Evolutionary conservation across 1,140 invertebrate genomes (phyloP).

Genomic region (Drosophila sucinea): DNA sequence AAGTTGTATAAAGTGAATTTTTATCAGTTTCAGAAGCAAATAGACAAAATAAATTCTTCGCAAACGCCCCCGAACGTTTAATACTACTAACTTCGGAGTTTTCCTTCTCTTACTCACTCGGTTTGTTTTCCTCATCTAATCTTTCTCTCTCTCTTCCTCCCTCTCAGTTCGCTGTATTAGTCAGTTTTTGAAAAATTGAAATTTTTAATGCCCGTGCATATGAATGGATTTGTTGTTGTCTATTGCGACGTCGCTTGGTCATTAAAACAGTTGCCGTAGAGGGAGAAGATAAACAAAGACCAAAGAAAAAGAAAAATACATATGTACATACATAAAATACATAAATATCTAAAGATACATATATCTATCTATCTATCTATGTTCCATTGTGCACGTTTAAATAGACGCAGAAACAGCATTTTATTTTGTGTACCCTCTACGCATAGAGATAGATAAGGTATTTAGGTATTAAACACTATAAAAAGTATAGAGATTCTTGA

Average conservation of each 20-base stretch:
- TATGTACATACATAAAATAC: constrained; percentile 23
- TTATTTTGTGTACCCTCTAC: neutral
- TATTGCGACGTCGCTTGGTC: constrained; percentile 38
- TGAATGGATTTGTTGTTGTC: constrained; percentile 62
- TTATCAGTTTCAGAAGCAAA: constrained; percentile 73
- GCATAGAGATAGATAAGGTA: neutral
- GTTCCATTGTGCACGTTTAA: neutral
- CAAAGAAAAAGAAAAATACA: constrained; percentile 41
- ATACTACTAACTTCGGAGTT: constrained; percentile 18
- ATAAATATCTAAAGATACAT: constrained; percentile 9
- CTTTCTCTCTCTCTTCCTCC: neutral
- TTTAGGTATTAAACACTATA: neutral
- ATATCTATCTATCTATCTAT: neutral
- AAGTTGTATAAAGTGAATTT: constrained; percentile 75
- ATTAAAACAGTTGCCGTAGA: constrained; percentile 54
- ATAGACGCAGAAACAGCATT: neutral
- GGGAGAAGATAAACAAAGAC: constrained; percentile 46
- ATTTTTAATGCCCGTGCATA: constrained; percentile 62
- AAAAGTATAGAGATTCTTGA: neutral
- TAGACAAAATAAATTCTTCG: constrained; percentile 76
- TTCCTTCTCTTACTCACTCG: constrained; percentile 31
- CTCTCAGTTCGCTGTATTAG: constrained; percentile 30
- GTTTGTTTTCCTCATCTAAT: constrained; percentile 14
- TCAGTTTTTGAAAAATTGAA: constrained; percentile 56
- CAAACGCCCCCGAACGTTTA: constrained; percentile 42